These are phyloP conservation scores for Coreoperca whiteheadi DNA, from an alignment of 2,113 vertebrate species.

Conservation along the genomic window DNA sequence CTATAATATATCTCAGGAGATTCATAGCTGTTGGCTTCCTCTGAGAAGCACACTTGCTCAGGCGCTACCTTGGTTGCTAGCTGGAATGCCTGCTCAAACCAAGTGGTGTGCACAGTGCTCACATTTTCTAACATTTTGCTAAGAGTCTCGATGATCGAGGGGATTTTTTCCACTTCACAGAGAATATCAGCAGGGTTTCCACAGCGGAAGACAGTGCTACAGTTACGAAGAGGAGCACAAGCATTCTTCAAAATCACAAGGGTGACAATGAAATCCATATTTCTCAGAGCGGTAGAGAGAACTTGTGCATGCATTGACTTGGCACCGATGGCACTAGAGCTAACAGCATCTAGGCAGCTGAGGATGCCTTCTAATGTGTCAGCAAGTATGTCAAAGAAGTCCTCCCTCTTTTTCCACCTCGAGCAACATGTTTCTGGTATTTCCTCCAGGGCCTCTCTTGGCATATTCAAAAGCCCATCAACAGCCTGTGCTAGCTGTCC, in stretches of 20 bases:
- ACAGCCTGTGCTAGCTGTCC: constrained; percentile 87
- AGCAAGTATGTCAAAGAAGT: constrained; percentile 91
- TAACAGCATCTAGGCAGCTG: constrained; percentile 90
- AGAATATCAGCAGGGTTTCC: constrained; percentile 95
- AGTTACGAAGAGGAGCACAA: constrained; percentile 89
- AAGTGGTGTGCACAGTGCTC: constrained; percentile 89
- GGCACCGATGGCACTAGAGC: constrained; percentile 80
- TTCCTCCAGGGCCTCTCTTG: constrained; percentile 83
- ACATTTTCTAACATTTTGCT: constrained; percentile 94
- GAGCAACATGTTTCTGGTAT: constrained; percentile 90
- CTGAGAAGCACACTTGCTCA: constrained; percentile 87
- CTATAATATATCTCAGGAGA: constrained; percentile 92
- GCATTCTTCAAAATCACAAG: constrained; percentile 92
- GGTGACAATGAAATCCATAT: constrained; percentile 93
- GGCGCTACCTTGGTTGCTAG: constrained; percentile 88
- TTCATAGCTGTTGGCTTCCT: constrained; percentile 78
- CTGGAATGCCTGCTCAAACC: constrained; percentile 95
- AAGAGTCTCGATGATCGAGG: constrained; percentile 90
- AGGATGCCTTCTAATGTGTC: constrained; percentile 92
- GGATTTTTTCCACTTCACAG: constrained; percentile 87
- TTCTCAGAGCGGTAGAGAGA: constrained; percentile 88
- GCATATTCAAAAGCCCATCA: constrained; percentile 85
- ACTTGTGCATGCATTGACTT: constrained; percentile 87
- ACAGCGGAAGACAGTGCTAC: constrained; percentile 89
- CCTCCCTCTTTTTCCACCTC: constrained; percentile 93